Evolutionary conservation across 2,113 vertebrate genomes (phyloP).

Genomic region (Oreochromis spilurus): DNA sequence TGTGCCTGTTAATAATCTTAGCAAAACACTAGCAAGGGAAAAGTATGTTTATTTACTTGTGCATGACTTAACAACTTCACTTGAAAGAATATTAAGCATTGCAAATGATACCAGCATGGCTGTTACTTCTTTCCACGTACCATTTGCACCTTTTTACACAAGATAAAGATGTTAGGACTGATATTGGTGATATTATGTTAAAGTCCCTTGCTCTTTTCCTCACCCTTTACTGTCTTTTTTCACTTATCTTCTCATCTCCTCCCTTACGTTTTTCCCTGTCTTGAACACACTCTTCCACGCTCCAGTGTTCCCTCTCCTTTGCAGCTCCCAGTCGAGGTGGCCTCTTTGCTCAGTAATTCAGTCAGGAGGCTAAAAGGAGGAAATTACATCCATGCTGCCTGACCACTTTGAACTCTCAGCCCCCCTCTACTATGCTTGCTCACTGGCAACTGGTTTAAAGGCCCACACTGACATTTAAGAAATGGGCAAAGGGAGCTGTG

Average conservation of each 20-base stretch:
- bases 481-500: conserved; percentile 20
- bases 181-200: conserved; percentile 22
- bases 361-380: conserved; percentile 54
- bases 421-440: neutral
- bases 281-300: neutral
- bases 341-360: conserved; percentile 47
- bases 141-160: neutral
- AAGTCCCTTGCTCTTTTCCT: neutral
- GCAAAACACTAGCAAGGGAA: neutral
- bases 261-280: neutral
- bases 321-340: conserved; percentile 23
- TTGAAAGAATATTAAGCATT: neutral
- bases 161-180: conserved; percentile 4
- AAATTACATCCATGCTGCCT: conserved; percentile 50
- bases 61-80: neutral
- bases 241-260: conserved; percentile 28
- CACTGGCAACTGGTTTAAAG: conserved; percentile 39
- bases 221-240: neutral
- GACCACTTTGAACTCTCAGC: conserved; percentile 47
- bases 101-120: neutral
- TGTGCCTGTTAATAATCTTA: neutral
- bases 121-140: neutral
- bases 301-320: neutral
- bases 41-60: neutral
- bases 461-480: conserved; percentile 58